Base-by-base conservation (phyloP, 2,113 vertebrate species). In the Sceloporus undulatus region DNA sequence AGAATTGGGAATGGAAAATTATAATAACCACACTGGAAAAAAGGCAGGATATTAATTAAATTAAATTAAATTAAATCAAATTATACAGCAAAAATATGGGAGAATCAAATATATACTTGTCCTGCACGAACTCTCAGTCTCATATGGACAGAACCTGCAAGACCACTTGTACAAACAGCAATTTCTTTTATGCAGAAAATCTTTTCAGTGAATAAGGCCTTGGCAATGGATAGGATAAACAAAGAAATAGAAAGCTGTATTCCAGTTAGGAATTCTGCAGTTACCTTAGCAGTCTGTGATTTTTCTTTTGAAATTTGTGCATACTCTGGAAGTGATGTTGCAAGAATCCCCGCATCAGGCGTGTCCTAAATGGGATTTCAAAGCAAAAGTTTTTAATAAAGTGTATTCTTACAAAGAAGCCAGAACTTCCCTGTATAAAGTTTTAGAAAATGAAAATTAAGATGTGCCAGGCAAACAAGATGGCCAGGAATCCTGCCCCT, bases 231-330 rank as follows among this genome's bases (percentile, higher is more conserved):
- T 62, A 62, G 59, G 7, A 62, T 62, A 62, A 1, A 70, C 66
- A 5, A 70, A 23, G 5, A 70, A 70, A 29, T 29, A 23, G 27
- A 71, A 48, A 21, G 21, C 9, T 8, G 2, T n/a, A 42, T 76
- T 48, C 54, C 38, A 62, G 3, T 40, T 25, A 62, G 13, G 23
- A 40, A n/a, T 66, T 42, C 23, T 78, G 34, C 2, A 27, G 1
- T 91, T 93, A 94, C 94, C 92, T 94, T 18, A 27, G 11, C 14
- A 40, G 6, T 27, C 19, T 5, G 83, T 34, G 23, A 5, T 52
- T 18, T 18, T 21, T 77, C n/a, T 9, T 56, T 42, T 9, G 0
- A 86, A 42, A 4, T 2, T 0, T 86, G 6, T 40, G 10, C 1
- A 79, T 19, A 14, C 18, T 40, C 4, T 38, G 52, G 0, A 1